Evolutionary conservation across 2,113 vertebrate species (phyloP).

Genomic region (rabbit (Oryctolagus cuniculus)): mOryCun1.1 NC_091435.1:121512501-121513000

Average conservation of each 20-base stretch:
- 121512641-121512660: not conserved
- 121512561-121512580: not conserved
- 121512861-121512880: not conserved
- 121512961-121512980: conserved; percentile 17
- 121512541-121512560: not conserved
- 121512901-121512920: not conserved
- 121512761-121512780: not conserved
- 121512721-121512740: not conserved
- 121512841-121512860: not conserved
- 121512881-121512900: not conserved
- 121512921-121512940: not conserved
- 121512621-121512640: not conserved
- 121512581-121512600: not conserved
- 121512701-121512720: not conserved
- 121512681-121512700: conserved; percentile 31
- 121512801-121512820: not conserved
- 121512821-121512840: not conserved
- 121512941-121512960: conserved; percentile 34
- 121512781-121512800: not conserved
- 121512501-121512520: not conserved
- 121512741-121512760: not conserved
- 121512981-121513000: conserved; percentile 14
- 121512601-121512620: not conserved
- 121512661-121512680: not conserved
- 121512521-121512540: not conserved